Conservation (phyloP, 2,888 invertebrate species). For the Alitta virens region DNA sequence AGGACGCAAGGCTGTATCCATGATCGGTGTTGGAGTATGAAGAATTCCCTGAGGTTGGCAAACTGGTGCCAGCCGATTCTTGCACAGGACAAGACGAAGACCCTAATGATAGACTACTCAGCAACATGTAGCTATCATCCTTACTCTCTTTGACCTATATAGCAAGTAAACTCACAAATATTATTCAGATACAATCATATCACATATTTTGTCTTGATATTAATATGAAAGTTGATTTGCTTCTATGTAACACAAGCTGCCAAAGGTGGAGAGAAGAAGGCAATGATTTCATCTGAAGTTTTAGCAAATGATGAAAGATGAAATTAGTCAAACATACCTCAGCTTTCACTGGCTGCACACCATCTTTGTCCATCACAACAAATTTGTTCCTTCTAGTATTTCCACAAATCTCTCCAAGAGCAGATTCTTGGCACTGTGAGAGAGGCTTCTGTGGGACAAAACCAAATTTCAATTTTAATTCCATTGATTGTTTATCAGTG, state of each 20-base stretch:
- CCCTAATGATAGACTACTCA: constrained; percentile 8
- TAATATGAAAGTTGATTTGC: background rate
- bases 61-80: constrained; percentile 2
- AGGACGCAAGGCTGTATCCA: constrained; percentile 23
- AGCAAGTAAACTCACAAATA: no score
- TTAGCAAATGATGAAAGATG: no score
- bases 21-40: constrained; percentile 36
- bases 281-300: no score
- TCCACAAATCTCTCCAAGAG: constrained; percentile 3
- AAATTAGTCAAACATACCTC: constrained; percentile 28
- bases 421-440: no score
- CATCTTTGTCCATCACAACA: constrained; percentile 55
- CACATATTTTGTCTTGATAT: background rate
- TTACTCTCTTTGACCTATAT: no score
- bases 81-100: constrained; percentile 1
- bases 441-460: no score
- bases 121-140: background rate
- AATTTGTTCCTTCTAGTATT: constrained; percentile 50
- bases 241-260: no score
- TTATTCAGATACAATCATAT: background rate
- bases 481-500: no score
- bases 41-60: background rate
- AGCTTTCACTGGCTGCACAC: constrained; percentile 45
- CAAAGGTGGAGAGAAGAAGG: no score
- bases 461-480: no score